Percentiles rank a stretch among this genome's conserved stretches.
Evolutionary conservation across 2,113 vertebrate genomes (phyloP).

Genomic region (Rhabdomys dilectus): DNA sequence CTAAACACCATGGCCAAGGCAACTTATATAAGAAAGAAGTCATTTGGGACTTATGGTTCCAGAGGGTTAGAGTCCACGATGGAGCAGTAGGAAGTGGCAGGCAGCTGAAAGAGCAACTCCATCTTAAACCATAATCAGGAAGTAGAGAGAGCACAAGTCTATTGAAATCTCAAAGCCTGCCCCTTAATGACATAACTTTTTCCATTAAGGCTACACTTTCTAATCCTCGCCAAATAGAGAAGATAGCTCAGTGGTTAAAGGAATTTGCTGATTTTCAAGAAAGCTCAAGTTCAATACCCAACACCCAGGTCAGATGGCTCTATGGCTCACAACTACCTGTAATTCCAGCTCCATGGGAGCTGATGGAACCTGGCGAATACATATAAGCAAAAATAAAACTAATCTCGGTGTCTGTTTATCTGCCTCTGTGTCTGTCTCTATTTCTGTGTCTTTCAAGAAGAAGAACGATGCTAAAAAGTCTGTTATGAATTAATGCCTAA

Average conservation of each 20-base stretch:
- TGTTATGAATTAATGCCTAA: neutral
- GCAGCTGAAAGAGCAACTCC: neutral
- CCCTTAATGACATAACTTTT: neutral
- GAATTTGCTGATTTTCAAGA: neutral
- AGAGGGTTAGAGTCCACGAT: neutral
- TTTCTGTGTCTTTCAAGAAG: neutral
- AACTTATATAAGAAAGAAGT: neutral
- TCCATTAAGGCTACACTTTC: neutral
- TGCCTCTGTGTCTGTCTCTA: neutral
- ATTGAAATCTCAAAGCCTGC: neutral
- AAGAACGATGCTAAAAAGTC: neutral
- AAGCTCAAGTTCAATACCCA: neutral
- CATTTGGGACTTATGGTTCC: neutral
- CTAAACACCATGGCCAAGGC: neutral
- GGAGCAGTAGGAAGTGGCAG: neutral
- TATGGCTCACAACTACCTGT: neutral
- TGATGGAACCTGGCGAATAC: too few relatives aligned
- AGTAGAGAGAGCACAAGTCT: neutral
- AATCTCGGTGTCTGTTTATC: neutral
- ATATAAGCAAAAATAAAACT: neutral
- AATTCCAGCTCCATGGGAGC: neutral
- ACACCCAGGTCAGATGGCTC: neutral
- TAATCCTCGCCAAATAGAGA: neutral
- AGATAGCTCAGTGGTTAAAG: neutral
- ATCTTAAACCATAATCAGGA: neutral